phyloP scores from a whole-genome alignment of 2,797 vertebrate genomes.

The Mergus octosetaceus region DNA sequence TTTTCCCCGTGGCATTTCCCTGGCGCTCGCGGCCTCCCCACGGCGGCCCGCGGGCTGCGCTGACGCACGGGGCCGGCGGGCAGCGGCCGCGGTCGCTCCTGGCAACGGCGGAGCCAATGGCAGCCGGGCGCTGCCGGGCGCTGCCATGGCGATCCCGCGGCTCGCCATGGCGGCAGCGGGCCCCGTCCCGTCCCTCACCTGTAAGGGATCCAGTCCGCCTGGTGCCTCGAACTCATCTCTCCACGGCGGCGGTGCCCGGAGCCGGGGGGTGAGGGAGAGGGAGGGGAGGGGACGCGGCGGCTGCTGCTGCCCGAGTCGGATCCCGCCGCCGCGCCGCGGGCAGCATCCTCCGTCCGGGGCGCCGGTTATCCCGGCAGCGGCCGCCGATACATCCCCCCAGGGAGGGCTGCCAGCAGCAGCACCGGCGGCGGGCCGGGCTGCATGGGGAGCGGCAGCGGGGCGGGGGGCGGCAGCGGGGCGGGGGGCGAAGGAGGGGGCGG shows the following conservation, averaged over 20 bases:
- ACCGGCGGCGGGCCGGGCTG: conserved; percentile 37
- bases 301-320: conserved; percentile 31
- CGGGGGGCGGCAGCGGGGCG: neutral
- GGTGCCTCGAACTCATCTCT: conserved; percentile 96
- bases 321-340: conserved; percentile 24
- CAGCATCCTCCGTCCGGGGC: conserved; percentile 62
- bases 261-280: neutral
- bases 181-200: conserved; percentile 77
- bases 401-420: conserved; percentile 22
- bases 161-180: conserved; percentile 64
- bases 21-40: too few species aligned
- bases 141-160: conserved; percentile 86
- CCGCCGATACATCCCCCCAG: conserved; percentile 36
- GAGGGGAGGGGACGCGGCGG: neutral
- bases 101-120: conserved; percentile 89
- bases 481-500: conserved; percentile 42
- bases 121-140: conserved; percentile 70
- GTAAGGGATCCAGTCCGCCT: conserved; percentile 98
- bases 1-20: neutral
- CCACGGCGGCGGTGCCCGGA: conserved; percentile 35
- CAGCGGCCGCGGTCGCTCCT: conserved; percentile 83
- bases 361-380: conserved; percentile 43
- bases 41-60: neutral
- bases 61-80: conserved; percentile 67
- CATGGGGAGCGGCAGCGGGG: neutral